Evolutionary conservation across 1,140 invertebrate species (phyloP).

Genomic region (Drosophila tani): DNA sequence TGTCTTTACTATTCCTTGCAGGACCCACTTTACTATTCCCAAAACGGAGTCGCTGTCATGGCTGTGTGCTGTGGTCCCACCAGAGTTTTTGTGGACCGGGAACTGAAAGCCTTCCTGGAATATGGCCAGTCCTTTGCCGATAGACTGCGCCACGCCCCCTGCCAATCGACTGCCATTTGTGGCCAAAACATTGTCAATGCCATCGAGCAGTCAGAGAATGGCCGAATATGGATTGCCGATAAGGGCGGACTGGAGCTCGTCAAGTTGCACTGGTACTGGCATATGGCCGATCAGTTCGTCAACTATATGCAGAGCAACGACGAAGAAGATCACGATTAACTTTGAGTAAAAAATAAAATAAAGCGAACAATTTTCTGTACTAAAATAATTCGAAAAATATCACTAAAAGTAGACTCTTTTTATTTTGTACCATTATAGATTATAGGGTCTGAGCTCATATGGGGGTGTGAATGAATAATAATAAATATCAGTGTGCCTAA

Average conservation of each 20-base stretch:
- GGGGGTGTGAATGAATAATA: slow-evolving; percentile 37
- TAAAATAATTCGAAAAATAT: slow-evolving; percentile 14
- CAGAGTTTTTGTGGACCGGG: slow-evolving; percentile 63
- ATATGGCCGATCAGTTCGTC: slow-evolving; percentile 71
- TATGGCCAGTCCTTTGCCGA: slow-evolving; percentile 75
- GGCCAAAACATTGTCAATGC: slow-evolving; percentile 76
- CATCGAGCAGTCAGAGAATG: slow-evolving; percentile 71
- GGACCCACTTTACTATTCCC: slow-evolving; percentile 74
- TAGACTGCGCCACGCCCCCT: slow-evolving; percentile 72
- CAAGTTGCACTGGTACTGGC: slow-evolving; percentile 75
- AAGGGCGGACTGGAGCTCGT: slow-evolving; percentile 71
- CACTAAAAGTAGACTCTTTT: slow-evolving; percentile 51
- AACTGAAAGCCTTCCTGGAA: slow-evolving; percentile 65
- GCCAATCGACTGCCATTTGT: slow-evolving; percentile 64
- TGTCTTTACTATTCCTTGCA: neutral
- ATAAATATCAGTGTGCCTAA: slow-evolving; percentile 38
- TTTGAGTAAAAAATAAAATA: slow-evolving; percentile 26
- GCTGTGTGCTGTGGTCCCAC: slow-evolving; percentile 79
- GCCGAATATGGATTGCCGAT: slow-evolving; percentile 80
- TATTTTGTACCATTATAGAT: slow-evolving; percentile 8
- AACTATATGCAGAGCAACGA: slow-evolving; percentile 65
- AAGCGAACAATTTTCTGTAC: neutral
- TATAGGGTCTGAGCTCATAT: neutral
- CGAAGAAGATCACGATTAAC: slow-evolving; percentile 44
- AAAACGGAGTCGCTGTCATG: slow-evolving; percentile 78